Evolutionary conservation across 1,140 invertebrate species (phyloP), one percentile per base, ranked within the genome.

Genomic region (Tribolium madens): DNA sequence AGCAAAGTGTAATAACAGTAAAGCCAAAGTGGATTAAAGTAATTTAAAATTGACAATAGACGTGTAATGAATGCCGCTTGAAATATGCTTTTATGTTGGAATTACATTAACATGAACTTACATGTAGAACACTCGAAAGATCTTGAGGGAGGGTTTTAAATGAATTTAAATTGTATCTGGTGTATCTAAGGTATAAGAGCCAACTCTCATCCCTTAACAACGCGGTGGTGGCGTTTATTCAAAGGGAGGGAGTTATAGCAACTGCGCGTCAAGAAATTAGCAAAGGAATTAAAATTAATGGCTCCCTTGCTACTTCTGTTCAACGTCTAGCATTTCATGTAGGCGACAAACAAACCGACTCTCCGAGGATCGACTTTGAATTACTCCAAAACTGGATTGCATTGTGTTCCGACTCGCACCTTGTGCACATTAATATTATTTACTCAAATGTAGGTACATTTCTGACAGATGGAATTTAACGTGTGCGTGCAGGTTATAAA

Each of bases 271-370:
- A 75, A 52, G 75, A 76, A 76, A 76, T 76, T 76, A 76, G 75
- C 47, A 70, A 53, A 70, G 75, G 75, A 76, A 53, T 76, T 76
- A 42, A 53, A 70, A 76, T 76, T 76, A 70, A 76, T 76, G 60
- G 42, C 52, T 57, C 52, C 72, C 72, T 42, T 57, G 72, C 48
- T 71, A 71, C 47, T 71, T 71, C 68, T 71, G 68, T 71, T 71
- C 68, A 71, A 71, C 68, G 68, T 71, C 68, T 71, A 71, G 47
- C 68, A 47, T 71, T 71, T 71, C 68, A 71, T 71, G 68, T 71
- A 71, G 68, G 68, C 68, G 68, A 71, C 68, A 71, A 71, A 50
- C 47, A 71, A 71, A 71, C 68, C 68, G 36, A 31, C 36, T 36
- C 68, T 71, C 18, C 26, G 47, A 52, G 48, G 48, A 53, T 53